Base-by-base conservation (phyloP, 1,140 invertebrate genomes). In the Macrobrachium rosenbergii region DNA sequence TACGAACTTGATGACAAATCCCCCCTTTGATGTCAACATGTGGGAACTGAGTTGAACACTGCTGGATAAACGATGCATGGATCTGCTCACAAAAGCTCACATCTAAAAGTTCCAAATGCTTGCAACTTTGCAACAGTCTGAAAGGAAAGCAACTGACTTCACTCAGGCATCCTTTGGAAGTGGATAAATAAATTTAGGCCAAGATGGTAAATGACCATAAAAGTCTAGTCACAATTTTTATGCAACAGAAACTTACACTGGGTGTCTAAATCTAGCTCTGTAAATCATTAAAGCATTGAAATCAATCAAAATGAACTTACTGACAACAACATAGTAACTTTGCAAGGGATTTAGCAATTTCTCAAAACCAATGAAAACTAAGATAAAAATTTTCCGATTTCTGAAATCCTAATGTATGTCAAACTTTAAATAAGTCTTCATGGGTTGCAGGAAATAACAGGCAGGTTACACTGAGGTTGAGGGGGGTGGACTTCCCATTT, bases 61-160 rank as follows among this genome's bases (percentile, higher is more conserved):
- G 78, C 19, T 80, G 78, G 17, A 87, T 67, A 23, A 72, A 62
- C 10, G 78, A 63, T 17, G 37, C 37, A 52, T 82, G 77, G n/a
- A 87, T 80, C 72, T 87, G 85, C 60, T 87, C 85, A 87, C 85
- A 87, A 28, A 87, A 87, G 58, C 85, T 81, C n/a, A 87, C 78
- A 82, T 87, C 85, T 10, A 87, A 37, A n/a, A 87, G 72, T 28
- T 87, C 85, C 69, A 87, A 45, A 17, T 80, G 52, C 12, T 43
- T 67, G 28, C 85, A 87, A 21, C 28, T 72, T 37, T 87, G 85
- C 11, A 87, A 21, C 12, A 87, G 60, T 58, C 85, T 87, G 85
- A 43, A 62, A 76, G 23, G 12, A 2, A 72, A 7, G 62, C 37
- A 45, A 3, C 28, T 37, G 28, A 37, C 3, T 1, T 37, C 28